phyloP scores from a whole-genome alignment of 2,888 invertebrate genomes.

The Saturnia japonica region DNA sequence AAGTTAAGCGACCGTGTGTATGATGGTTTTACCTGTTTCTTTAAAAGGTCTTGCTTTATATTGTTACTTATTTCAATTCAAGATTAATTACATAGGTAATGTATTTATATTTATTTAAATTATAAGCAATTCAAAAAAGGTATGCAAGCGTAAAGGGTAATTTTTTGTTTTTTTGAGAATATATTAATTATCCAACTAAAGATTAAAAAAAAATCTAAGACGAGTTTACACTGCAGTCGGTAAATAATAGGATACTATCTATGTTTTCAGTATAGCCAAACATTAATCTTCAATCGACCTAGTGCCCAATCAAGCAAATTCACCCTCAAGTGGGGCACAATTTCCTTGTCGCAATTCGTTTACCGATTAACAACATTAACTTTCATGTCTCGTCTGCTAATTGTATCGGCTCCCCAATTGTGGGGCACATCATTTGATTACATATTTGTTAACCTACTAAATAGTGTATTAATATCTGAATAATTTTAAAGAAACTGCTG shows the following conservation, averaged over 20 bases:
- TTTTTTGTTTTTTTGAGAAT: not conserved
- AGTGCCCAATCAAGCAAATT: constrained; percentile 71
- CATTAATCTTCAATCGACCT: constrained; percentile 46
- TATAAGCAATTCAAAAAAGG: not conserved
- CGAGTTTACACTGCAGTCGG: not conserved
- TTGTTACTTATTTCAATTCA: not conserved
- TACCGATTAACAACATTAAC: constrained; percentile 73
- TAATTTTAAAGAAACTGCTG: too few relatives aligned
- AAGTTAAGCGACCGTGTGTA: constrained; percentile 10
- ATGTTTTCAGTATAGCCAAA: not conserved
- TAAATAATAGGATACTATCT: not conserved
- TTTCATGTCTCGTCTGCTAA: constrained; percentile 74
- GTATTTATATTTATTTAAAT: not conserved
- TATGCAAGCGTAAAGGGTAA: not conserved
- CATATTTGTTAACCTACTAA: constrained; percentile 49
- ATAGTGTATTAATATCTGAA: constrained; percentile 49
- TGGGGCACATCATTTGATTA: constrained; percentile 60
- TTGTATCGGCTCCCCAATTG: constrained; percentile 67
- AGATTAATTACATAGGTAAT: not conserved
- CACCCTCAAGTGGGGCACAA: constrained; percentile 66
- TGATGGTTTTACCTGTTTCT: constrained; percentile 40
- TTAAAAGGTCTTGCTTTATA: not conserved
- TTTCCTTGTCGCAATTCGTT: constrained; percentile 70
- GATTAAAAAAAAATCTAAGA: not conserved
- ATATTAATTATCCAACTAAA: not conserved